These are phyloP conservation scores for Urosaurus nigricauda DNA, from an alignment of 2,797 vertebrate genomes.

Conservation along the genomic window DNA sequence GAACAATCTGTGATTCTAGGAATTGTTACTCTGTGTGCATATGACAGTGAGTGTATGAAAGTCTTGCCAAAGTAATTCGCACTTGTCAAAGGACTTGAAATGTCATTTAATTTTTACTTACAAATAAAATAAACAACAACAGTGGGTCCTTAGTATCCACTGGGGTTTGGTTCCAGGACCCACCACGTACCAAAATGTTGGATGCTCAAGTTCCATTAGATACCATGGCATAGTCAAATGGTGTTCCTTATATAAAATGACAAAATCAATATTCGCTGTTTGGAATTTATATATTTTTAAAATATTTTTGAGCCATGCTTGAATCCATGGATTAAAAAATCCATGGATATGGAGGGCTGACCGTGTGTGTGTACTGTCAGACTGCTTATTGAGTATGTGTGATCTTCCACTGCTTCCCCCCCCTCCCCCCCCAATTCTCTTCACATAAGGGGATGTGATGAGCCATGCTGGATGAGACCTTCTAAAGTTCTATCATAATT, in stretches of 20 bases:
- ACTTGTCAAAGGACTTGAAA: neutral
- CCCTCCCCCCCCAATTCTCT: neutral
- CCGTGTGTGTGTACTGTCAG: neutral
- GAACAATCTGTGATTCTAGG: neutral
- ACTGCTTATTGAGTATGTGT: neutral
- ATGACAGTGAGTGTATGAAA: too few relatives aligned
- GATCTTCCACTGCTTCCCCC: neutral
- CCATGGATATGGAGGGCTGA: too few relatives aligned
- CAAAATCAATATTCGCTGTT: too few relatives aligned
- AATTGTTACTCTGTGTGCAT: neutral
- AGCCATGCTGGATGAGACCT: neutral
- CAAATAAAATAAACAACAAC: neutral
- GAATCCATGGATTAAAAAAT: too few relatives aligned
- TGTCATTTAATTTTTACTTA: neutral
- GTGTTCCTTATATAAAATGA: too few relatives aligned
- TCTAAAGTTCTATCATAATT: neutral
- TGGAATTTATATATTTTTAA: too few relatives aligned
- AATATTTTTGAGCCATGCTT: too few relatives aligned
- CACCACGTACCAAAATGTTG: neutral
- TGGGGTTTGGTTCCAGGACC: too few relatives aligned
- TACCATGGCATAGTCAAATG: too few relatives aligned
- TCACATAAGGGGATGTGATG: neutral
- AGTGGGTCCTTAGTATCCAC: too few relatives aligned
- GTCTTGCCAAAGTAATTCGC: neutral
- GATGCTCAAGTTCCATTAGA: neutral